These are phyloP conservation scores for Corbicula japonica DNA, from an alignment of 2,888 invertebrate genomes.

Conservation along the genomic window DNA sequence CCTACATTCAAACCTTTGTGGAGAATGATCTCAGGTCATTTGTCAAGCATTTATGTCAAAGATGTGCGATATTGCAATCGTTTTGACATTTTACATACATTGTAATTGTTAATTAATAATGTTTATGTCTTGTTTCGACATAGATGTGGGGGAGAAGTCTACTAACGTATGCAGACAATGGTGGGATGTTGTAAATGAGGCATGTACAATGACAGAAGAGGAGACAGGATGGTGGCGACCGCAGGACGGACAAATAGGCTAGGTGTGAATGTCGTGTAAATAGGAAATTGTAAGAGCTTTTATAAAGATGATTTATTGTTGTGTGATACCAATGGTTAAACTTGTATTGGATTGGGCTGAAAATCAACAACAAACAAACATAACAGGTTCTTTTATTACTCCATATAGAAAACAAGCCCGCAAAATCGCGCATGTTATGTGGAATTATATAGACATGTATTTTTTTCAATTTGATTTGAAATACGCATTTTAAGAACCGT, in stretches of 20 bases:
- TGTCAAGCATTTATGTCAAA: conserved; percentile 39
- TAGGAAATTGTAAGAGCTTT: too few relatives aligned
- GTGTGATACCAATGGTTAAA: too few relatives aligned
- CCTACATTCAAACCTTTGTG: conserved; percentile 3
- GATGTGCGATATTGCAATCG: conserved; percentile 40
- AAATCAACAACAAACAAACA: too few relatives aligned
- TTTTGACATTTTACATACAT: conserved; percentile 56
- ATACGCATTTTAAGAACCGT: too few relatives aligned
- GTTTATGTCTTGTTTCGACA: conserved; percentile 45
- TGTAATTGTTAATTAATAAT: conserved; percentile 61
- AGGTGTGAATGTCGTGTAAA: neutral
- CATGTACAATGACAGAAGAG: neutral
- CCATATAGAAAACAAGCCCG: too few relatives aligned
- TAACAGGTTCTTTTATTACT: too few relatives aligned
- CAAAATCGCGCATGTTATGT: too few relatives aligned
- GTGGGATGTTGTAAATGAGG: conserved; percentile 12
- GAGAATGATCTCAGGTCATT: conserved; percentile 3
- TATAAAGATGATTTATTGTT: too few relatives aligned
- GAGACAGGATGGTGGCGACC: conserved; percentile 10
- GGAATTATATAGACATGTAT: too few relatives aligned
- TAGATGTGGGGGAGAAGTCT: conserved; percentile 35
- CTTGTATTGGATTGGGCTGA: too few relatives aligned
- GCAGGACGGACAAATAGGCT: conserved; percentile 8
- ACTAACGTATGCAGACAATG: conserved; percentile 8
- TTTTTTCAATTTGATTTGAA: too few relatives aligned